phyloP scores from a whole-genome alignment of 2,113 vertebrate species.

The Gymnobelideus leadbeateri region DNA sequence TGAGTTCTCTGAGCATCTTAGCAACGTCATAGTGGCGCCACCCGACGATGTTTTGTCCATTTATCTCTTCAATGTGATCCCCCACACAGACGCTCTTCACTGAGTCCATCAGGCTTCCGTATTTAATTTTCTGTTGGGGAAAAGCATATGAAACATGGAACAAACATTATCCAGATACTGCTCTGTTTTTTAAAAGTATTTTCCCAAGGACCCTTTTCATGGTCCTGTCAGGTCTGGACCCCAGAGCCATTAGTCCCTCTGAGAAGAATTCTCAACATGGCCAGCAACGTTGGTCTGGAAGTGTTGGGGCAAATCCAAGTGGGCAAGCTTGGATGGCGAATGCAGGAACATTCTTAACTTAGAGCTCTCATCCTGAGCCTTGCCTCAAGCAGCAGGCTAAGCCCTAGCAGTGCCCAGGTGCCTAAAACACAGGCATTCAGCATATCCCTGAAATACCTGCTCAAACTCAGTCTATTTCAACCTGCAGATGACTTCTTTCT shows the following conservation, averaged over 20 bases:
- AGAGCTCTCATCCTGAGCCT: background rate
- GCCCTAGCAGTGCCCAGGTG: too few relatives aligned
- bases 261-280: too few relatives aligned
- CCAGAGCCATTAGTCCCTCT: background rate
- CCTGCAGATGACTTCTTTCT: too few relatives aligned
- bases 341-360: background rate
- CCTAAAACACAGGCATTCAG: background rate
- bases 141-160: conserved; percentile 34
- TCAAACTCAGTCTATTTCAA: too few relatives aligned
- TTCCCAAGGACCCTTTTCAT: background rate
- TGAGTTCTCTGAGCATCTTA: conserved; percentile 94
- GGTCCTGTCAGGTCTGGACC: too few relatives aligned
- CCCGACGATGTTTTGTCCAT: conserved; percentile 90
- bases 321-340: background rate
- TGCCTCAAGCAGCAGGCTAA: too few relatives aligned
- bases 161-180: background rate
- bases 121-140: conserved; percentile 91
- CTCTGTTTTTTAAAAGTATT: background rate
- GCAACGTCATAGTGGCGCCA: conserved; percentile 95
- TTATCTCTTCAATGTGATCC: conserved; percentile 95
- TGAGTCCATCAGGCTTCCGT: conserved; percentile 91
- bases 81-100: conserved; percentile 92
- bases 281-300: too few relatives aligned
- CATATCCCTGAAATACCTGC: background rate
- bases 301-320: background rate